Evolutionary conservation across 2,113 vertebrate species (phyloP), one percentile per base, ranked within the genome.

Genomic region (Archilochus colubris): DNA sequence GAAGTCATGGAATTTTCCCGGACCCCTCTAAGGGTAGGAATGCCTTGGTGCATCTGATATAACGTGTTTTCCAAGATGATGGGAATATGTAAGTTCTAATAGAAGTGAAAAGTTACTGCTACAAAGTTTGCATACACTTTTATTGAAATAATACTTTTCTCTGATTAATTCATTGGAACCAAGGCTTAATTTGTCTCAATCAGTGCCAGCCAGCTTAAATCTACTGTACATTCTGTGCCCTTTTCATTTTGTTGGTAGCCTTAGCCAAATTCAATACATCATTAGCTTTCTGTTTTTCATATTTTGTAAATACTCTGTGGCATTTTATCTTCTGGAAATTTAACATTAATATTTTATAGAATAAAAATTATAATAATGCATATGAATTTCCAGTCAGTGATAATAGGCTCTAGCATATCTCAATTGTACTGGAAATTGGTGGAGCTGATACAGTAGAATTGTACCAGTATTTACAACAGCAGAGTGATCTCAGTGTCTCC

Each of bases 1-100:
- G 99, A 98, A 99, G 99, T 95, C 99, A 99, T 81, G 99, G 99
- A 87, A 99, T 99, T 97, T 99, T 99, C 96, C 99, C 99, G 15
- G 99, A 99, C 95, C 99, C 99, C 58, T 98, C 99, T 85, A 99
- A 99, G 98, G 99, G 99, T 99, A 98, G 96, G 98, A 97, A 91
- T 93, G 58, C 46, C 81, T 87, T 73, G 89, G 91, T 94, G 88
- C 53, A 86, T 46, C 75, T 94, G 58, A 89, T 69, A 83, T 46
- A 19, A 93, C 86, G 81, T 86, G 17, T 86, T 92, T 93, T 92
- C 68, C 63, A 43, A 73, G 38, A 51, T 64, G 28, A 83, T 66
- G 48, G 81, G 63, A 81, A 23, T 81, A 23, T 83, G 51, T 85
- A 91, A 88, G 43, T 78, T 91, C 57, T 67, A 64, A 68, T 3